Evolutionary conservation across 2,113 vertebrate species (phyloP).

Genomic region (Entelurus aequoreus): DNA sequence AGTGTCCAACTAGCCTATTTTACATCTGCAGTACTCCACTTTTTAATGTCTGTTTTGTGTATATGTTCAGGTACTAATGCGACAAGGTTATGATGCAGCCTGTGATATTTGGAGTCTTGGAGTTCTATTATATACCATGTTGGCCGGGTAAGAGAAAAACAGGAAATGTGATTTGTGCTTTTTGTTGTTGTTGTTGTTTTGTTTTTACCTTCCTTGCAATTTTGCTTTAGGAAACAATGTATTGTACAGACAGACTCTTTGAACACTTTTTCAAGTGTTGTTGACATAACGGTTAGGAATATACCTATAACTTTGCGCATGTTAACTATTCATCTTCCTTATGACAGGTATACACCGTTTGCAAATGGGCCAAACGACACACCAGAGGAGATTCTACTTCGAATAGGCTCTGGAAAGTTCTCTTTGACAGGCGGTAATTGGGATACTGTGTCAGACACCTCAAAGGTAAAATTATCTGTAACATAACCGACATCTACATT

Average conservation of each 20-base stretch:
- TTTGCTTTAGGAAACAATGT: neutral
- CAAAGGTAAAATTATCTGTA: slow-evolving; percentile 73
- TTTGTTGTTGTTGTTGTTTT: neutral
- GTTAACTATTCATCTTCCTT: neutral
- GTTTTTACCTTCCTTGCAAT: neutral
- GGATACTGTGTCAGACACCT: slow-evolving; percentile 93
- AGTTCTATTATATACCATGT: slow-evolving; percentile 75
- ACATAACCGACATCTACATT: neutral
- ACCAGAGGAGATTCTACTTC: slow-evolving; percentile 91
- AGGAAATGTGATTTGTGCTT: neutral
- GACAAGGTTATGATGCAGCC: slow-evolving; percentile 76
- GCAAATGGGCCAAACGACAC: slow-evolving; percentile 95
- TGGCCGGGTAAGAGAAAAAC: slow-evolving; percentile 67
- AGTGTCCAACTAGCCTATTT: neutral
- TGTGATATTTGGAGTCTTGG: slow-evolving; percentile 80
- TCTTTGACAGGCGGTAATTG: slow-evolving; percentile 93
- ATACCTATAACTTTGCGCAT: neutral
- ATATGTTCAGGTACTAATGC: slow-evolving; percentile 71
- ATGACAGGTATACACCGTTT: slow-evolving; percentile 87
- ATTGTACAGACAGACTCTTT: neutral
- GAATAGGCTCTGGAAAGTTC: slow-evolving; percentile 94
- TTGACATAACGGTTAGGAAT: neutral
- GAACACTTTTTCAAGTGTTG: neutral
- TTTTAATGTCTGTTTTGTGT: slow-evolving; percentile 10
- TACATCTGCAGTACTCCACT: slow-evolving; percentile 1